Conservation (phyloP, 2,797 vertebrate species). For the Semotilus atromaculatus region DNA sequence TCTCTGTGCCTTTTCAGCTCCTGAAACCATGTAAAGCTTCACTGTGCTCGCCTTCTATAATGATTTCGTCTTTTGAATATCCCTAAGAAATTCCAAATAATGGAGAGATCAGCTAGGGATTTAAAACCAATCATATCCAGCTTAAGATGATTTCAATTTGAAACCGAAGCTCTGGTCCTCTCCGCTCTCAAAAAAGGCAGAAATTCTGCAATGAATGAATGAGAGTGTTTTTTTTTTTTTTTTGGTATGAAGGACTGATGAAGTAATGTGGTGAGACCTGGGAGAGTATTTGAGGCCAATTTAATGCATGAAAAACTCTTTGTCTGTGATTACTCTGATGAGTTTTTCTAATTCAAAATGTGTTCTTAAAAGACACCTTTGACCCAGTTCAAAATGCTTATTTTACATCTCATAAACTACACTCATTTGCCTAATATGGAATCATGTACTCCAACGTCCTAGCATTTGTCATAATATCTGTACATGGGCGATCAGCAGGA, state of each 20-base stretch:
- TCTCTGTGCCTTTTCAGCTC: constrained; percentile 35
- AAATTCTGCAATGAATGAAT: constrained; percentile 42
- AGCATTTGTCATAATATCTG: not conserved
- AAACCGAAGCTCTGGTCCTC: constrained; percentile 32
- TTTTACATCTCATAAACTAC: constrained; percentile 9
- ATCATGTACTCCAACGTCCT: not conserved
- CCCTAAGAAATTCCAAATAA: constrained; percentile 59
- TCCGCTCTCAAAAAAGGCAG: constrained; percentile 3
- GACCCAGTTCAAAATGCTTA: constrained; percentile 1
- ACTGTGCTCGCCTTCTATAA: constrained; percentile 45
- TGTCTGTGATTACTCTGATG: constrained; percentile 30
- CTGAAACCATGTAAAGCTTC: constrained; percentile 41
- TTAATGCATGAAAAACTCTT: constrained; percentile 21
- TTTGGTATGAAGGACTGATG: constrained; percentile 38
- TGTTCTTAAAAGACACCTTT: not conserved
- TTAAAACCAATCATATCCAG: constrained; percentile 60
- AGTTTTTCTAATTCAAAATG: constrained; percentile 5
- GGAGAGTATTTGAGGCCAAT: constrained; percentile 24
- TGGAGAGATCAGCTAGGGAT: constrained; percentile 58
- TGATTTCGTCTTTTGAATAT: constrained; percentile 55
- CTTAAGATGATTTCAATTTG: constrained; percentile 59
- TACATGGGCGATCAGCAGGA: not conserved
- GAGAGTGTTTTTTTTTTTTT: constrained; percentile 6
- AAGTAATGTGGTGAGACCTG: constrained; percentile 37
- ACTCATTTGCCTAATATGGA: constrained; percentile 12